Percentiles rank a stretch among this genome's conserved stretches.
Evolutionary conservation across 2,113 vertebrate species (phyloP).

Genomic region (Ammodytes marinus): DNA sequence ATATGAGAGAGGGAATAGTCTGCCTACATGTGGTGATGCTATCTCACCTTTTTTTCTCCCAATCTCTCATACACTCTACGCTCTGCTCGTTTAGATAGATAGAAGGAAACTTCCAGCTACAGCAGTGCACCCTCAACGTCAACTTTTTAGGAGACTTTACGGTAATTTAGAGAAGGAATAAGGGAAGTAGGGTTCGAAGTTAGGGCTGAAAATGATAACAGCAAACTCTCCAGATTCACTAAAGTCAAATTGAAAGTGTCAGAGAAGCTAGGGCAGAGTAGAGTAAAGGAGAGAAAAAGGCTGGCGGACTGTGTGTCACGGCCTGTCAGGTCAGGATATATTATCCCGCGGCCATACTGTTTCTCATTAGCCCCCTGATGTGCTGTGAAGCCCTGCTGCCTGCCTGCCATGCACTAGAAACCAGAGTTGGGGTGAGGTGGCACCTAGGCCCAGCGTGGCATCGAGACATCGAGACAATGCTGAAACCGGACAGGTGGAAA

Average conservation of each 20-base stretch:
- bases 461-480: slow-evolving; percentile 20
- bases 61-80: slow-evolving; percentile 14
- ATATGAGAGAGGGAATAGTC: slow-evolving; percentile 14
- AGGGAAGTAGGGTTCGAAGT: slow-evolving; percentile 24
- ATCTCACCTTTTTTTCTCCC: slow-evolving; percentile 10
- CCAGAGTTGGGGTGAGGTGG: slow-evolving; percentile 29
- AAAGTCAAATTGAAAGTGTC: slow-evolving; percentile 72
- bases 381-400: slow-evolving; percentile 47
- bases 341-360: slow-evolving; percentile 65
- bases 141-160: slow-evolving; percentile 27
- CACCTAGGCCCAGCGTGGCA: slow-evolving; percentile 20
- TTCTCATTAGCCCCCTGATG: slow-evolving; percentile 82
- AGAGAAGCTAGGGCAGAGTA: slow-evolving; percentile 59
- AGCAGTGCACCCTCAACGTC: slow-evolving; percentile 11
- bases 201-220: slow-evolving; percentile 36
- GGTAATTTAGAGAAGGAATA: slow-evolving; percentile 2
- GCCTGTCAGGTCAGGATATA: slow-evolving; percentile 72
- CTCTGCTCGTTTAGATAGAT: not conserved
- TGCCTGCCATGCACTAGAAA: slow-evolving; percentile 32
- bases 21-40: slow-evolving; percentile 3
- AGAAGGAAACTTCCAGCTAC: slow-evolving; percentile 23
- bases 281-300: slow-evolving; percentile 39
- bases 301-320: slow-evolving; percentile 68
- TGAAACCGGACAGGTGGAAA: slow-evolving; percentile 44
- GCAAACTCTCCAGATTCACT: slow-evolving; percentile 65